Evolutionary conservation across 2,113 vertebrate genomes (phyloP), one percentile per base, ranked within the genome.

Genomic region (Mormoops blainvillei): DNA sequence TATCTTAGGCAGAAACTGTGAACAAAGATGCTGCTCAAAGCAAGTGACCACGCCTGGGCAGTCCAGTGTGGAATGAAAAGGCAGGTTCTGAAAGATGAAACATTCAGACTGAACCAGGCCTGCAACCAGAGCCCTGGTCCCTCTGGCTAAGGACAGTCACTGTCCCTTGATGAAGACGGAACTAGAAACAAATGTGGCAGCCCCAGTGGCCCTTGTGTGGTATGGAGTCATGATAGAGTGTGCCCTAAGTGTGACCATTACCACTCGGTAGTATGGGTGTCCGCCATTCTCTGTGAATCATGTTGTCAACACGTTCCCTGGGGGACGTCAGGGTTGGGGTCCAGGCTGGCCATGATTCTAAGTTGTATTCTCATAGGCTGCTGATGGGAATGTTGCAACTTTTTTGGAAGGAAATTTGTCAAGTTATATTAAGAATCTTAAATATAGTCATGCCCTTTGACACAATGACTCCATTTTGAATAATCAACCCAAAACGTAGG

Each of bases 211-310:
- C 22, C 50, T 28, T 31, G 48, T 4, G 48, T 8, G 45, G 18
- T 3, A 4, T 5, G 24, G 38, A 20, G 20, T 45, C n/a, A 3
- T 9, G 31, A 65, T 4, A 4, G 26, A 38, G 5, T 4, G 5
- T 7, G 1, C 5, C 10, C 6, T 36, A 2, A 28, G 10, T 26
- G 22, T 5, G 71, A 15, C 43, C 33, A 41, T 0, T 3, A 18
- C 48, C 15, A 38, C n/a, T 38, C 50, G 0, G 7, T 0, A 7
- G 18, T 3, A 2, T 4, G 26, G 20, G 33, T 13, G 19, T 14
- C 81, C 50, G 74, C 10, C 45, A 12, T 58, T 15, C 41, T 43
- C 12, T 0, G 63, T 22, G 33, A 74, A 26, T 28, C 65, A 6
- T 2, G 24, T 10, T 22, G 28, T 10, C 50, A 41, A n/a, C 41